Percentiles rank a stretch among this genome's conserved stretches.
Conservation (phyloP, 2,888 invertebrate species). For the Syritta pipiens region DNA sequence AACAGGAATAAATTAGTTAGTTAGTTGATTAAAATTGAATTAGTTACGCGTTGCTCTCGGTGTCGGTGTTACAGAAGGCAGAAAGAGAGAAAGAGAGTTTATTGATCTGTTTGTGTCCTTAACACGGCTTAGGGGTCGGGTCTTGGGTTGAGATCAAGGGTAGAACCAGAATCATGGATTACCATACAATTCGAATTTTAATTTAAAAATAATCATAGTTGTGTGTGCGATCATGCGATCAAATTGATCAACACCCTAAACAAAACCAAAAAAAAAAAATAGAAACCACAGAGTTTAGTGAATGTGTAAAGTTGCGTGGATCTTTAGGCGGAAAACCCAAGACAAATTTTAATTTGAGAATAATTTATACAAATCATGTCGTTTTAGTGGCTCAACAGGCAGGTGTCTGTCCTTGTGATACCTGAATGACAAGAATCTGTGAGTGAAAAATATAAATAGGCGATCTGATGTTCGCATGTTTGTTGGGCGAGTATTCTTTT, state of each 20-base stretch:
- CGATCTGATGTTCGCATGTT: too few relatives aligned
- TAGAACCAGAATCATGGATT: neutral
- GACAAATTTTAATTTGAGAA: neutral
- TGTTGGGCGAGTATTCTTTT: too few relatives aligned
- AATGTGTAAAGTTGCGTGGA: too few relatives aligned
- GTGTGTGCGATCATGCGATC: neutral
- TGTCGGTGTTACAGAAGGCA: neutral
- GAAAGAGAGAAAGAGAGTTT: neutral
- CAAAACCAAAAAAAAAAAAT: neutral
- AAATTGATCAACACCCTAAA: neutral
- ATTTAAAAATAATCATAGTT: neutral
- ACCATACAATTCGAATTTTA: neutral
- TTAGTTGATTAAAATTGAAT: neutral
- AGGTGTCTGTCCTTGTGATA: constrained; percentile 11
- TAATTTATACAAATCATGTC: constrained; percentile 9
- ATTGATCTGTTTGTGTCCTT: neutral
- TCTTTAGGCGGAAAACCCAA: too few relatives aligned
- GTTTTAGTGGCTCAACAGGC: neutral
- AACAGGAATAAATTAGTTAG: constrained; percentile 4
- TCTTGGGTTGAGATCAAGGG: neutral
- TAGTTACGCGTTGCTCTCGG: neutral
- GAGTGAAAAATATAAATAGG: neutral
- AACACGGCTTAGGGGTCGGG: neutral
- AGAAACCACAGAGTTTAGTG: too few relatives aligned
- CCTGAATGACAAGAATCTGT: neutral